A percentile compares a stretch with the other conserved stretches of the same genome.
Conservation (phyloP, 2,113 vertebrate species). For the Platanista minor region DNA sequence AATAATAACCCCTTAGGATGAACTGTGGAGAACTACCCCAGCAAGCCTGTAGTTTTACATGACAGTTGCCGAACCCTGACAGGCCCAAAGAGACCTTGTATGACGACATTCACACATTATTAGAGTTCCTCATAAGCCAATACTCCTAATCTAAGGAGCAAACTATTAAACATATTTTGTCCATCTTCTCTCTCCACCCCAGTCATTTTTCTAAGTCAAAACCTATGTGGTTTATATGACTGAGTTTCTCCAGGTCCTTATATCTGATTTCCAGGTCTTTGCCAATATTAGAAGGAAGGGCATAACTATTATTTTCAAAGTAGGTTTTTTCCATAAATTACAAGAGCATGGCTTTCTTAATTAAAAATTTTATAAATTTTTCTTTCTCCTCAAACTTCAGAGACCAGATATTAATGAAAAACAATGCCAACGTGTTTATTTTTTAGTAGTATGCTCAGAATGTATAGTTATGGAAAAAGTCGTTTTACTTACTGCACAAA, state of each 20-base stretch:
- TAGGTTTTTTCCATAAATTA: background rate
- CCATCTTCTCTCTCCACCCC: background rate
- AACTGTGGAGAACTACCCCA: background rate
- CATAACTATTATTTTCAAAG: background rate
- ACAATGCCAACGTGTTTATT: background rate
- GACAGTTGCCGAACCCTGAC: background rate
- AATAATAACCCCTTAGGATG: background rate
- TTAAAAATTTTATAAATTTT: background rate
- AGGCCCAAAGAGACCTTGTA: background rate
- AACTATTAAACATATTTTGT: constrained; percentile 7
- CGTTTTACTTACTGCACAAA: background rate
- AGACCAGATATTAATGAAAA: constrained; percentile 34
- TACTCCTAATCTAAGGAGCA: constrained; percentile 1
- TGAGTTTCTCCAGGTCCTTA: background rate
- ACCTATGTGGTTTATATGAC: background rate
- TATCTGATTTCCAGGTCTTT: constrained; percentile 21
- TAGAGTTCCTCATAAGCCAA: constrained; percentile 12
- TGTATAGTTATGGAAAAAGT: background rate
- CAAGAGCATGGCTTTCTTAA: background rate
- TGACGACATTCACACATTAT: constrained; percentile 18
- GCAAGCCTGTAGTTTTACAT: background rate
- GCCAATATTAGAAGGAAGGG: background rate
- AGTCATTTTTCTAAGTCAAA: constrained; percentile 38
- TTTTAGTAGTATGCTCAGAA: background rate
- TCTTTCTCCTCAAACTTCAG: background rate